A percentile compares a stretch with the other conserved stretches of the same genome.
phyloP scores from a whole-genome alignment of 2,888 invertebrate genomes.

The Lampropteryx suffumata region DNA sequence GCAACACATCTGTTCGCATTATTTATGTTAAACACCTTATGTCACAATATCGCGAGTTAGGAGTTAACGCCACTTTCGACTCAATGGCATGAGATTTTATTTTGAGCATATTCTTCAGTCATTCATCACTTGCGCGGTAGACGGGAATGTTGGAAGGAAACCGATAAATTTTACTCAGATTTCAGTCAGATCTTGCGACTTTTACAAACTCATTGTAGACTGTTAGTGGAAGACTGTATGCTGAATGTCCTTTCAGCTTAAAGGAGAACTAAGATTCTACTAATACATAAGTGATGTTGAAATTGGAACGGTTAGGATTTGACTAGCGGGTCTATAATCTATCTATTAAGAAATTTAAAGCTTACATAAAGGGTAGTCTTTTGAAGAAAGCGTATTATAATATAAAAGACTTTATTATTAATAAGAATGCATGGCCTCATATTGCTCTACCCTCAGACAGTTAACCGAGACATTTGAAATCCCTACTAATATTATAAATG shows the following conservation, averaged over 20 bases:
- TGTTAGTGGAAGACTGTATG: no score
- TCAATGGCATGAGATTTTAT: constrained; percentile 66
- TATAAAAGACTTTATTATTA: background rate
- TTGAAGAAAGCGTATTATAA: no score
- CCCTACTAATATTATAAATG: no score
- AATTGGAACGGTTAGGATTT: no score
- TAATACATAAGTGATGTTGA: no score
- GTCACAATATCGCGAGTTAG: constrained; percentile 81
- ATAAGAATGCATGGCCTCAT: no score
- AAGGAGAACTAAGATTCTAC: background rate
- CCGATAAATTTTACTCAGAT: constrained; percentile 8
- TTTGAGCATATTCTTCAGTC: constrained; percentile 43
- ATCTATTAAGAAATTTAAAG: no score
- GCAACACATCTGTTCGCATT: constrained; percentile 79
- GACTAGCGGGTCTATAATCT: no score
- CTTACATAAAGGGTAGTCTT: no score
- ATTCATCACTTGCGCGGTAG: constrained; percentile 11
- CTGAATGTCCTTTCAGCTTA: background rate
- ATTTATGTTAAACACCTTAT: constrained; percentile 83
- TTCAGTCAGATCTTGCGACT: constrained; percentile 3
- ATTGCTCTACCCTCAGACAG: no score
- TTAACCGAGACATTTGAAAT: no score
- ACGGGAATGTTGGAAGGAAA: background rate
- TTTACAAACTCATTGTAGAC: background rate
- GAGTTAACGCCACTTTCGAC: constrained; percentile 55